Conservation (phyloP, 2,888 invertebrate species). For the Diplolepis rosae region DNA sequence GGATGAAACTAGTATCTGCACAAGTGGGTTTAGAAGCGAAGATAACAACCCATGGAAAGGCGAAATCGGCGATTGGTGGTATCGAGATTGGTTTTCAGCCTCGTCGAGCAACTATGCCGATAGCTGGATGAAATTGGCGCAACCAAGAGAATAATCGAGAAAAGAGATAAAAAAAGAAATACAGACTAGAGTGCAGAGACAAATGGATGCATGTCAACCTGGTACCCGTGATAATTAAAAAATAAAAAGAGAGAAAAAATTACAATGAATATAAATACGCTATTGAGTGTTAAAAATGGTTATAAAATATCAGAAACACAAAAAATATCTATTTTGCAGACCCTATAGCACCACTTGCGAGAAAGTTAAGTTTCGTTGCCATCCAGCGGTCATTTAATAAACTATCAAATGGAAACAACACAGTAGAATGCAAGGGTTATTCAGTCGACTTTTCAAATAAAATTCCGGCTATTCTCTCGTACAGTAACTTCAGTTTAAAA, state of each 20-base stretch:
- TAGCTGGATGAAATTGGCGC: conserved; percentile 6
- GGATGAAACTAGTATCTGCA: background rate
- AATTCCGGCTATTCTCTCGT: background rate
- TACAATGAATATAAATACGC: background rate
- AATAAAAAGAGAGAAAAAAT: background rate
- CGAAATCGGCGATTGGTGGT: background rate
- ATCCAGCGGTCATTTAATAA: background rate
- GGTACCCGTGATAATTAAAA: no score
- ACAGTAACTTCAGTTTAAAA: background rate
- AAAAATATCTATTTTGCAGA: no score
- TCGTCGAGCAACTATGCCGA: conserved; percentile 5
- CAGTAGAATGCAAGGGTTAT: background rate
- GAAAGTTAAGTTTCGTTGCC: background rate
- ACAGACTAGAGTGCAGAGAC: background rate
- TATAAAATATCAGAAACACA: background rate
- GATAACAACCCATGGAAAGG: background rate
- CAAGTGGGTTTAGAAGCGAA: background rate
- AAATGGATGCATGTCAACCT: background rate
- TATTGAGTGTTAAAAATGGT: no score
- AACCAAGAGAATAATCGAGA: background rate
- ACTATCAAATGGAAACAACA: background rate
- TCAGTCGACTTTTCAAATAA: background rate
- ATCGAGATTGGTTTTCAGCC: background rate
- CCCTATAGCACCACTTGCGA: background rate
- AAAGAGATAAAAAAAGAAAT: background rate